Evolutionary conservation across 2,113 vertebrate genomes (phyloP).

Genomic region (Melanotaenia duboulayi): DNA sequence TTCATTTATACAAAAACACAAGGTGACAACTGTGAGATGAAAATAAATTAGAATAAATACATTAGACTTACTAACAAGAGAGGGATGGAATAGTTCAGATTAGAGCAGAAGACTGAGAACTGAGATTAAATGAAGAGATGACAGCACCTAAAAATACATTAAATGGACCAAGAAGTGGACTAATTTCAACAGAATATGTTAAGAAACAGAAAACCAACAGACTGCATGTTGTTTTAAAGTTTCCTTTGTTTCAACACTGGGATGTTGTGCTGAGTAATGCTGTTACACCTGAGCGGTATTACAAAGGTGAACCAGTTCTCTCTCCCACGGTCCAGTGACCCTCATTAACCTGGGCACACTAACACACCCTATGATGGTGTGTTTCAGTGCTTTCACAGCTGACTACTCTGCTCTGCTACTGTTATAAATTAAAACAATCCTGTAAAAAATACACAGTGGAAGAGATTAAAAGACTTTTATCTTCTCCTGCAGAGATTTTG

Average conservation of each 20-base stretch:
- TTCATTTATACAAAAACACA: background rate
- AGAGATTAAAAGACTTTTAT: background rate
- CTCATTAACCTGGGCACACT: background rate
- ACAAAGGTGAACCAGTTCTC: slow-evolving; percentile 1
- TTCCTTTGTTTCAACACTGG: background rate
- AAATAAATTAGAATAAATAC: background rate
- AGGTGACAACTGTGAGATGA: background rate
- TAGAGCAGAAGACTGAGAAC: background rate
- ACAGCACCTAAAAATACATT: background rate
- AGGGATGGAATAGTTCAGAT: background rate
- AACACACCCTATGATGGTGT: background rate
- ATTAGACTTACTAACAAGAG: background rate
- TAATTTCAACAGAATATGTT: background rate
- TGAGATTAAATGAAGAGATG: no score
- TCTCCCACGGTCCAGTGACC: background rate
- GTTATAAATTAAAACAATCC: background rate
- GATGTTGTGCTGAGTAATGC: background rate
- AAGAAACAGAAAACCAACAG: background rate
- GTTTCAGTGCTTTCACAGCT: background rate
- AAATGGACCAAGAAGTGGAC: background rate
- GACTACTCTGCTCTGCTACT: background rate
- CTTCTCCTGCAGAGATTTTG: background rate
- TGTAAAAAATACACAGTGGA: no score
- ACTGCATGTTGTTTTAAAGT: background rate
- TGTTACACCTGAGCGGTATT: background rate